Base-by-base conservation (phyloP, 2,888 invertebrate species). In the Calliopum simillimum region DNA sequence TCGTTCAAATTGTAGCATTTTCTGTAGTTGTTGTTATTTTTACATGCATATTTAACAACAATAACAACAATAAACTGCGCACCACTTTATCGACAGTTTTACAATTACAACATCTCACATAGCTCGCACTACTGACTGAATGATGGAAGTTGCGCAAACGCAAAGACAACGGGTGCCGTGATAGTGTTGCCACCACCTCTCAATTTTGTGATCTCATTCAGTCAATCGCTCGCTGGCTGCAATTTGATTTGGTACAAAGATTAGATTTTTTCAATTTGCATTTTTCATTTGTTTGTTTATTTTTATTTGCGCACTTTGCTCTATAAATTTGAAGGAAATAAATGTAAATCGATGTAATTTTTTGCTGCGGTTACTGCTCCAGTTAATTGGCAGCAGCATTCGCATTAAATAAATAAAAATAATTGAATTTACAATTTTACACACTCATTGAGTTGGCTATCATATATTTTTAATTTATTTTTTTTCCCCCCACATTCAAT, bases 31-130 rank as follows among this genome's bases (percentile, higher is more conserved):
- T 51, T 51, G 21, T 19, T 19, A 19, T 19, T 19, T 8, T 51
- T 51, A 21, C 51, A 19, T 8, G 11, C 12, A 13, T 16, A 51
- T 53, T 53, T 5, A 21, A 14, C 23, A 53, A 23, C 23, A 23
- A 23, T 23, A n/a, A n/a, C n/a, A n/a, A n/a, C n/a, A n/a, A n/a
- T n/a, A n/a, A n/a, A n/a, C 53, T 2, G 23, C 53, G 53, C 53
- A 53, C 53, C 53, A 53, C 21, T 53, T 53, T 53, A 53, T 53
- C 19, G 53, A 53, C 53, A 21, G 53, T 6, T 23, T 23, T 23
- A 23, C 53, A 19, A 53, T 53, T 53, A 53, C 53, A 53, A 53
- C 53, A 53, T 53, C 21, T 5, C 16, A 53, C 19, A 21, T 1
- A 16, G 14, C 13, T 19, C 16, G 23, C 53, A 53, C 19, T 13